Evolutionary conservation across 2,113 vertebrate genomes (phyloP).

Genomic region (Microcebus griseorufus): DNA sequence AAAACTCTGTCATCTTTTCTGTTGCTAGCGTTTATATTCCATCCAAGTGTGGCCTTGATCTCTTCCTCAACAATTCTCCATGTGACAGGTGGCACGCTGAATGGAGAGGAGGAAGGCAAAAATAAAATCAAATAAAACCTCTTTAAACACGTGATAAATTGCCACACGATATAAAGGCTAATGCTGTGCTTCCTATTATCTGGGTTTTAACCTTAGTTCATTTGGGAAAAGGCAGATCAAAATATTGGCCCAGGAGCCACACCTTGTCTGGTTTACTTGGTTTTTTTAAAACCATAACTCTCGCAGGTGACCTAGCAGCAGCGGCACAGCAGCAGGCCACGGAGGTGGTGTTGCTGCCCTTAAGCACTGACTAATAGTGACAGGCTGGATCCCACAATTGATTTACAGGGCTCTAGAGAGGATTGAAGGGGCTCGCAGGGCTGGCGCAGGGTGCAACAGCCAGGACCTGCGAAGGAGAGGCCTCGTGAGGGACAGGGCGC

Average conservation of each 20-base stretch:
- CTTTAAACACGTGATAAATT: neutral
- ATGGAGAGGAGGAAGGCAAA: neutral
- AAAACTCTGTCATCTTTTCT: neutral
- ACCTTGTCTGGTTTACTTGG: neutral
- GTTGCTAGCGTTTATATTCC: neutral
- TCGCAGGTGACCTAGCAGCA: neutral
- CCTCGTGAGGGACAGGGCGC: neutral
- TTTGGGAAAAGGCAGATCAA: neutral
- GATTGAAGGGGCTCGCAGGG: neutral
- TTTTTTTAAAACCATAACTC: neutral
- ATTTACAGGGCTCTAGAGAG: neutral
- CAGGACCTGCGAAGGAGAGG: neutral
- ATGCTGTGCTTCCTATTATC: neutral
- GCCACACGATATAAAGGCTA: neutral
- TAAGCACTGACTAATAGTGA: neutral
- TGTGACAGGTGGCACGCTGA: neutral
- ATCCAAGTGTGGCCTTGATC: neutral
- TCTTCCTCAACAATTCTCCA: neutral
- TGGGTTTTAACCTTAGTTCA: neutral
- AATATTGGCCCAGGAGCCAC: neutral
- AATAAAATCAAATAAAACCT: neutral
- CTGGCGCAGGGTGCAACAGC: neutral
- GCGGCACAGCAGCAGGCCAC: neutral
- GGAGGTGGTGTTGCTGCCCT: accelerated
- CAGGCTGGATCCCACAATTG: accelerated